Evolutionary conservation across 2,797 vertebrate species (phyloP), one percentile per base, ranked within the genome.

Genomic region (Hoplostethus atlanticus): DNA sequence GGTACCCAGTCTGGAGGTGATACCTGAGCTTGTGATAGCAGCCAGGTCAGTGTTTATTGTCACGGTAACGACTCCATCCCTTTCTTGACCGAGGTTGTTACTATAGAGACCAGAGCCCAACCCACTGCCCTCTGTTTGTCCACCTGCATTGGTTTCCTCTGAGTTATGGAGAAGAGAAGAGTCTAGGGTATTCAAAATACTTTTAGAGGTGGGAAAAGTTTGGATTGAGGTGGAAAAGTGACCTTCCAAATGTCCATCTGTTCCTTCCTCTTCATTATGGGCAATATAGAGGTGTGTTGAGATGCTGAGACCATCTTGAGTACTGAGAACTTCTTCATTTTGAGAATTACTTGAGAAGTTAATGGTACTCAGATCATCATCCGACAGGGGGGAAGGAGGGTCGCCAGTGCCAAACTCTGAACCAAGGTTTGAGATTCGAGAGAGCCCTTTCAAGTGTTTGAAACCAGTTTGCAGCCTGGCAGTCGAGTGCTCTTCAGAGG

Each of bases 21-120:
- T 0, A 15, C 38, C 0, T 36, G 48, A 31, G 28, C 28, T 44
- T 28, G 21, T 16, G 56, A 60, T 42, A n/a, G 40, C 8, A 12
- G 47, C 64, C 52, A 65, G 51, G 17, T 75, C 47, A 5, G 52
- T 64, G 2, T 53, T 48, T 11, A 69, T 16, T 7, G 28, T 57
- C n/a, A 17, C 17, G 12, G 25, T 12, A n/a, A 25, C 30, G 6
- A 53, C 54, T 11, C 34, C 57, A 7, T 76, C 77, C 12, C 51
- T 68, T 47, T 86, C 75, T 28, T 72, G 63, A 83, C 80, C 60
- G 25, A 80, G 86, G 50, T 87, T 84, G 84, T 94, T 93, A 84
- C 93, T 79, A 85, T 92, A 87, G 69, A 93, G 83, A 53, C 87
- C 90, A 50, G 95, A 96, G 9, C 95, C 93, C 70, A 95, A 95